A percentile compares a stretch with the other conserved stretches of the same genome.
Conservation (phyloP, 2,797 vertebrate species). For the Microhierax caerulescens region DNA sequence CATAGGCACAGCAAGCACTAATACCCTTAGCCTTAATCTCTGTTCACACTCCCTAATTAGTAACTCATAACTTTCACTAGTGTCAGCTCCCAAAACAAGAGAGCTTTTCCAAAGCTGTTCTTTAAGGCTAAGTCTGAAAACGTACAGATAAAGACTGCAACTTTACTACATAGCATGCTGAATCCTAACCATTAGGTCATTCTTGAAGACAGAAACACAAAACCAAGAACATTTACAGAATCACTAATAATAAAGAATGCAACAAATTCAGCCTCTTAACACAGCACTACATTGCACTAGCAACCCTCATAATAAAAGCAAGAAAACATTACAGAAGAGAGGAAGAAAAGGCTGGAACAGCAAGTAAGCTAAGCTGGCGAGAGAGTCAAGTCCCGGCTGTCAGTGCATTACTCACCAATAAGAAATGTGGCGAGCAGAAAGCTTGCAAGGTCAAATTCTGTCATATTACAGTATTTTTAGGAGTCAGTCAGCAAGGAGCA, state of each 20-base stretch:
- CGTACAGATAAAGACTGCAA: neutral
- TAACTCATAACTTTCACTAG: neutral
- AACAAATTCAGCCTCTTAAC: neutral
- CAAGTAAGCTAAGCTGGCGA: neutral
- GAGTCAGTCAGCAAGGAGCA: constrained; percentile 44
- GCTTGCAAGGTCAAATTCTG: constrained; percentile 36
- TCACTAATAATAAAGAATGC: neutral
- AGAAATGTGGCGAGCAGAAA: constrained; percentile 63
- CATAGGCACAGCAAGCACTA: neutral
- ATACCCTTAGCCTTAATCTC: neutral
- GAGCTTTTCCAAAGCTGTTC: neutral
- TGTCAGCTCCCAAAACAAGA: neutral
- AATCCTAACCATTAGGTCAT: neutral
- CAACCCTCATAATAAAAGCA: constrained; percentile 45
- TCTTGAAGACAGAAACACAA: neutral
- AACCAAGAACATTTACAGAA: neutral
- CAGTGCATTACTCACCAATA: constrained; percentile 70
- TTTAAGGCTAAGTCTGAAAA: neutral
- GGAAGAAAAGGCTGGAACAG: constrained; percentile 5
- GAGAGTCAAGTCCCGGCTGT: constrained; percentile 26
- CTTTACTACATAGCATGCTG: neutral
- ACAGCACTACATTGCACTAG: neutral
- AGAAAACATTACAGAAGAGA: constrained; percentile 32
- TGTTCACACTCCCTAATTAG: neutral
- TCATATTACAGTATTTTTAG: constrained; percentile 14